Evolutionary conservation across 1,140 invertebrate genomes (phyloP).

Genomic region (Chymomyza costata): DNA sequence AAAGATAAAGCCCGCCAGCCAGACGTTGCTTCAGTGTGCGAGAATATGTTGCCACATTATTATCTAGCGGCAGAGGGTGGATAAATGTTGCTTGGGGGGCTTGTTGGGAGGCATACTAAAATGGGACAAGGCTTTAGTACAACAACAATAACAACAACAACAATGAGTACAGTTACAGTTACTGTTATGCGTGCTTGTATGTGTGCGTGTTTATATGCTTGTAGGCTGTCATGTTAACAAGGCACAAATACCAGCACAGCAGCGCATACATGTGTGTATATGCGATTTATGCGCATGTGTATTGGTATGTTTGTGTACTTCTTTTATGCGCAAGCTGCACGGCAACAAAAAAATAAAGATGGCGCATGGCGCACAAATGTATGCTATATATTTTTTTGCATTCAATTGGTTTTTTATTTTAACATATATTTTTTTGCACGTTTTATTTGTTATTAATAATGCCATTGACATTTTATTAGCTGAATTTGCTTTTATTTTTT

Average conservation of each 20-base stretch:
- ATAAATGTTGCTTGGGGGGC: conserved; percentile 21
- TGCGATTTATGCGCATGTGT: conserved; percentile 19
- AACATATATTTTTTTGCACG: conserved; percentile 6
- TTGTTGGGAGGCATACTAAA: conserved; percentile 38
- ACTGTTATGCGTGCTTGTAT: conserved; percentile 26
- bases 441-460: conserved; percentile 38
- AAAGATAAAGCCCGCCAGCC: too few relatives aligned
- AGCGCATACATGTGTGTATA: conserved; percentile 9
- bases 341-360: conserved; percentile 21
- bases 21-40: too few relatives aligned
- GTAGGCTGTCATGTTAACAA: conserved; percentile 73
- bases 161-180: background rate
- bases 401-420: conserved; percentile 38
- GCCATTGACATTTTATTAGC: conserved; percentile 46
- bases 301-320: conserved; percentile 17
- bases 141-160: background rate
- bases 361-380: conserved; percentile 43
- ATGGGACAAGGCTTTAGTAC: conserved; percentile 10
- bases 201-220: conserved; percentile 58
- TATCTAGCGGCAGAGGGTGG: conserved; percentile 44
- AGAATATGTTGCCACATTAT: conserved; percentile 73
- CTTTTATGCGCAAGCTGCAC: conserved; percentile 22
- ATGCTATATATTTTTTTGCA: conserved; percentile 39
- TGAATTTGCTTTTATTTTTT: conserved; percentile 16
- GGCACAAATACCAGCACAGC: conserved; percentile 31